A percentile compares a stretch with the other conserved stretches of the same genome.
phyloP scores from a whole-genome alignment of 2,113 vertebrate genomes.

The Heloderma charlesbogerti region DNA sequence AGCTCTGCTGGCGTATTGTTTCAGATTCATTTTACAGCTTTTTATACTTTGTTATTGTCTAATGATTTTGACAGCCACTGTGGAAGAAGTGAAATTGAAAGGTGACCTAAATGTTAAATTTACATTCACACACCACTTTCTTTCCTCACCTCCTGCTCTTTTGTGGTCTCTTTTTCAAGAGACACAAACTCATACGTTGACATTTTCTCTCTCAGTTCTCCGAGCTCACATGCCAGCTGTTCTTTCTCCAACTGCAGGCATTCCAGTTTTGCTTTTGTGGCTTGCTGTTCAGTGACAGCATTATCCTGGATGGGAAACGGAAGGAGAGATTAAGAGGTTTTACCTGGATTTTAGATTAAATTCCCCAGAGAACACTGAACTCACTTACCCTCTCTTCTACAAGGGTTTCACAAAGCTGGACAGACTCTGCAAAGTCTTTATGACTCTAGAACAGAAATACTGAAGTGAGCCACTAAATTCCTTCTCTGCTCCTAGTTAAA shows the following conservation, averaged over 20 bases:
- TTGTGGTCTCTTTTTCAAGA: slow-evolving; percentile 83
- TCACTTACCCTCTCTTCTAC: slow-evolving; percentile 81
- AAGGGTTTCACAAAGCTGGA: slow-evolving; percentile 85
- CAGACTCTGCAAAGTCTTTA: slow-evolving; percentile 80
- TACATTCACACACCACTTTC: background rate
- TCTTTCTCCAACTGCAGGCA: slow-evolving; percentile 78
- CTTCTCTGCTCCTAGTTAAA: background rate
- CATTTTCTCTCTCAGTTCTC: slow-evolving; percentile 80
- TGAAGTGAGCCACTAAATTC: background rate
- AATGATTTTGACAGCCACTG: background rate
- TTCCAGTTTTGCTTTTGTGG: slow-evolving; percentile 77
- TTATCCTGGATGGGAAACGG: slow-evolving; percentile 74
- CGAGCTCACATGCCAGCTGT: slow-evolving; percentile 78
- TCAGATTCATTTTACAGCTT: too few species aligned
- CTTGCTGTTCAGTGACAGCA: slow-evolving; percentile 71
- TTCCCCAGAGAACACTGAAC: background rate
- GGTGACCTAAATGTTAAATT: background rate
- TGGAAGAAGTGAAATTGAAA: background rate
- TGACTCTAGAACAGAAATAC: slow-evolving; percentile 61
- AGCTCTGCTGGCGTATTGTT: too few species aligned
- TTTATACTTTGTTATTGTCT: background rate
- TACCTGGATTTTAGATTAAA: background rate
- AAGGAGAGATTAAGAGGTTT: background rate
- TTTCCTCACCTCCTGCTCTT: slow-evolving; percentile 85
- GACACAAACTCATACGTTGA: slow-evolving; percentile 87